A percentile compares a stretch with the other conserved stretches of the same genome.
These are phyloP conservation scores for Equus przewalskii DNA, from an alignment of 2,113 vertebrate genomes.

Conservation along the genomic window DNA sequence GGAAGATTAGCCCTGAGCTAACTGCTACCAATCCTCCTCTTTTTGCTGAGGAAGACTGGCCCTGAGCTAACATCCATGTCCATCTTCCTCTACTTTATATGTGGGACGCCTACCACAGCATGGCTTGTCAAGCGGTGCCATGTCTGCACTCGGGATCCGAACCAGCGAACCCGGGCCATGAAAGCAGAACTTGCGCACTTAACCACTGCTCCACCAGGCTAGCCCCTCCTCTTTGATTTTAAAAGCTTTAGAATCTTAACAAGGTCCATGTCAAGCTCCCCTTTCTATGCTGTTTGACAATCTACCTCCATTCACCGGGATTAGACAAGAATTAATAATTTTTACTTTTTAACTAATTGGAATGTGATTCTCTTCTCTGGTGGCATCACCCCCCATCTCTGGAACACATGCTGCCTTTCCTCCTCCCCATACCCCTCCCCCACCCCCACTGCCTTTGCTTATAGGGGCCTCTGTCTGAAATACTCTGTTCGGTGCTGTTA, in stretches of 20 bases:
- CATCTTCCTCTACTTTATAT: too few relatives aligned
- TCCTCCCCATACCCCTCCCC: accelerated
- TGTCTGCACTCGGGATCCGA: too few relatives aligned
- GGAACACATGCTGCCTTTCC: neutral
- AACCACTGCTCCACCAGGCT: too few relatives aligned
- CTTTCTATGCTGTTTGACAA: neutral
- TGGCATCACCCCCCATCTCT: too few relatives aligned
- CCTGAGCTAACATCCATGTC: too few relatives aligned
- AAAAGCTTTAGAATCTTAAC: neutral
- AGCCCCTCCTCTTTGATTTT: neutral
- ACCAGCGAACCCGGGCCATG: too few relatives aligned
- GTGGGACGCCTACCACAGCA: too few relatives aligned
- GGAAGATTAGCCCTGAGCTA: too few relatives aligned
- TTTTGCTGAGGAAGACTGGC: too few relatives aligned
- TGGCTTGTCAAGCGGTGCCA: too few relatives aligned
- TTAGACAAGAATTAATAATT: neutral
- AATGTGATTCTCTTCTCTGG: neutral
- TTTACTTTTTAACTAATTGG: neutral
- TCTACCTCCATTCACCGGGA: neutral
- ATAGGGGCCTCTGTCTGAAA: neutral
- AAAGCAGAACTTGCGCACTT: too few relatives aligned
- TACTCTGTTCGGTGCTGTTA: neutral
- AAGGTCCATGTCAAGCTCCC: neutral
- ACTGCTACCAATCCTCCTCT: too few relatives aligned
- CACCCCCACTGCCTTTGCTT: neutral